phyloP scores from a whole-genome alignment of 2,888 invertebrate genomes.

The Trachelus tabidus region DNA sequence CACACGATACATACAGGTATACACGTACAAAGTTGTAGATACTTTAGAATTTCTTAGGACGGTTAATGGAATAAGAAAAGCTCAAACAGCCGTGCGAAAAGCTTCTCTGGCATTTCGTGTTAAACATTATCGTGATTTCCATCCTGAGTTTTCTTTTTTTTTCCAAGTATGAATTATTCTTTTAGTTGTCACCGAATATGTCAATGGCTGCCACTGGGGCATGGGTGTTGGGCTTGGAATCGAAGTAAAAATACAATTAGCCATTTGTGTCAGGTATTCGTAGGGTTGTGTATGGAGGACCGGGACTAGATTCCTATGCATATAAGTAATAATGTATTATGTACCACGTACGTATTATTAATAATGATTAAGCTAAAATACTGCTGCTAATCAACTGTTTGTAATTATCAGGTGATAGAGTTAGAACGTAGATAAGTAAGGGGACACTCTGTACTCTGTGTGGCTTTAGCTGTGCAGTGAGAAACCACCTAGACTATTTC shows the following conservation, averaged over 20 bases:
- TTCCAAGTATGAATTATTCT: background rate
- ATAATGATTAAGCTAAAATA: background rate
- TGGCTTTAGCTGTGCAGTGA: slow-evolving; percentile 12
- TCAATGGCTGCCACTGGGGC: background rate
- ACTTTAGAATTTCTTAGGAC: background rate
- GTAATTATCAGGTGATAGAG: background rate
- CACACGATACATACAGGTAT: background rate
- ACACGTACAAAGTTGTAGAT: background rate
- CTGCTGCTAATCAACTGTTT: background rate
- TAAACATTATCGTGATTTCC: background rate
- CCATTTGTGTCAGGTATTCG: background rate
- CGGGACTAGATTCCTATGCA: background rate
- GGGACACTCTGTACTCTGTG: slow-evolving; percentile 2
- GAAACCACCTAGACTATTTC: background rate
- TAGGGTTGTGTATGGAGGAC: background rate
- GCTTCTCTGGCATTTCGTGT: background rate
- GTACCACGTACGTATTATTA: background rate
- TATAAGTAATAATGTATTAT: background rate
- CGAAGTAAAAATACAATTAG: background rate
- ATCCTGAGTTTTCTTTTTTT: background rate
- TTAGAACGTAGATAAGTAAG: background rate
- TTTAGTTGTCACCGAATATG: background rate
- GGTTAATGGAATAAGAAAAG: background rate
- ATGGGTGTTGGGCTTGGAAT: background rate
- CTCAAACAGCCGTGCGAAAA: background rate